phyloP scores from a whole-genome alignment of 2,113 vertebrate species.

The Anarhynchus alexandrinus region DNA sequence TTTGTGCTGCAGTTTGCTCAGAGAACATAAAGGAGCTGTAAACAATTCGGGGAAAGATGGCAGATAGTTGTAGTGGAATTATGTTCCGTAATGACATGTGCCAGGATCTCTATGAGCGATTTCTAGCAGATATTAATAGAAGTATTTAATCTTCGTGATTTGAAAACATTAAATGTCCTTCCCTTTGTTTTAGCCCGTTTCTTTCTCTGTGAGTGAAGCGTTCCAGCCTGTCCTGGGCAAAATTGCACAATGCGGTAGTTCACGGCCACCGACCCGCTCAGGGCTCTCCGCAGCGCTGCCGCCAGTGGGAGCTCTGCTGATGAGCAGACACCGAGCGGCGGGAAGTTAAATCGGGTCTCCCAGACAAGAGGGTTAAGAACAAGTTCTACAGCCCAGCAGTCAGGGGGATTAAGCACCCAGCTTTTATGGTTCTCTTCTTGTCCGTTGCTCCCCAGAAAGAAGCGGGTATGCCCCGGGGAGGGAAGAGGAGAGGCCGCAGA shows the following conservation, averaged over 20 bases:
- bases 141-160: not conserved
- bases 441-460: not conserved
- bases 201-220: not conserved
- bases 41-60: not conserved
- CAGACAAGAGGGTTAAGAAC: not conserved
- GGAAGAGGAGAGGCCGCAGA: not conserved
- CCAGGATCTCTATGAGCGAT: not conserved
- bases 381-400: not conserved
- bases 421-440: not conserved
- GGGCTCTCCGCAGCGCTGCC: not conserved
- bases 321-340: not conserved
- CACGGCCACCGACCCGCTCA: rapidly evolving
- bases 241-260: rapidly evolving
- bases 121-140: not conserved
- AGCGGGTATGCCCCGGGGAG: not conserved
- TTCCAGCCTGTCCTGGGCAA: not conserved
- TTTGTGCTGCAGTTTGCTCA: not conserved
- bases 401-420: not conserved
- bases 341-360: not conserved
- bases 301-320: not conserved
- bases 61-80: not conserved
- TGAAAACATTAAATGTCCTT: not conserved
- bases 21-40: not conserved
- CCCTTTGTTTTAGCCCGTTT: not conserved
- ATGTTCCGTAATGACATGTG: not conserved